Conservation (phyloP, 37 sponge, comb jelly and placozoan species). For the Hormiphora californensis region DNA sequence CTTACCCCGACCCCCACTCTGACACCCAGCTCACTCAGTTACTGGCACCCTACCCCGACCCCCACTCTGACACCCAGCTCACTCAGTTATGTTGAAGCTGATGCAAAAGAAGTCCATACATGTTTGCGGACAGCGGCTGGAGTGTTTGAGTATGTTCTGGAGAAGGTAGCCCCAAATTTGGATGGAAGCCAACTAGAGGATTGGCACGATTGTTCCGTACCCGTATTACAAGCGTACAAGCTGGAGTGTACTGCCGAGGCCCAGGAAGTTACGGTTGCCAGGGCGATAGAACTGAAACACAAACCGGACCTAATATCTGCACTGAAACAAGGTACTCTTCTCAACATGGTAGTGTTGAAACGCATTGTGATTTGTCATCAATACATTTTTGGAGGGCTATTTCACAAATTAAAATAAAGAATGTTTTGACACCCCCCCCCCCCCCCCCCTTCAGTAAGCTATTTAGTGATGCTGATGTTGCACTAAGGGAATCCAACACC, state of each 20-base stretch:
- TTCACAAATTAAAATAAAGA: too few relatives aligned
- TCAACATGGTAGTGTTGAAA: too few relatives aligned
- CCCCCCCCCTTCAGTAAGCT: conserved; percentile 2
- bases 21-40: not conserved
- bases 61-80: not conserved
- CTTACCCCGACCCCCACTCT: too few relatives aligned
- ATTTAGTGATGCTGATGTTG: conserved; percentile 18
- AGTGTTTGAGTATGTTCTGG: conserved; percentile 52
- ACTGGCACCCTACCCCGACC: not conserved
- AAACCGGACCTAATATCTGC: conserved; percentile 79
- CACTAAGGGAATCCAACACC: not conserved
- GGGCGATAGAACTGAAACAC: conserved; percentile 94
- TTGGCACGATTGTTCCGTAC: conserved; percentile 47
- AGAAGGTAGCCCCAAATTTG: not conserved
- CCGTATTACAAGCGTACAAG: conserved; percentile 87
- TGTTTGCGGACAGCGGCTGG: conserved; percentile 86
- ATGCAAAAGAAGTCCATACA: conserved; percentile 91
- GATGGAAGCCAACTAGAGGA: not conserved
- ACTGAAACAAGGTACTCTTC: conserved; percentile 77
- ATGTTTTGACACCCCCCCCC: not conserved
- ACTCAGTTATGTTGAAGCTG: conserved; percentile 57
- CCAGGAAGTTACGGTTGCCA: conserved; percentile 88
- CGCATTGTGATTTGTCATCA: too few relatives aligned
- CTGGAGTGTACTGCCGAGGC: conserved; percentile 89
- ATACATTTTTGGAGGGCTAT: too few relatives aligned